Evolutionary conservation across 2,797 vertebrate genomes (phyloP), one percentile per base, ranked within the genome.

Genomic region (Lates japonicus): DNA sequence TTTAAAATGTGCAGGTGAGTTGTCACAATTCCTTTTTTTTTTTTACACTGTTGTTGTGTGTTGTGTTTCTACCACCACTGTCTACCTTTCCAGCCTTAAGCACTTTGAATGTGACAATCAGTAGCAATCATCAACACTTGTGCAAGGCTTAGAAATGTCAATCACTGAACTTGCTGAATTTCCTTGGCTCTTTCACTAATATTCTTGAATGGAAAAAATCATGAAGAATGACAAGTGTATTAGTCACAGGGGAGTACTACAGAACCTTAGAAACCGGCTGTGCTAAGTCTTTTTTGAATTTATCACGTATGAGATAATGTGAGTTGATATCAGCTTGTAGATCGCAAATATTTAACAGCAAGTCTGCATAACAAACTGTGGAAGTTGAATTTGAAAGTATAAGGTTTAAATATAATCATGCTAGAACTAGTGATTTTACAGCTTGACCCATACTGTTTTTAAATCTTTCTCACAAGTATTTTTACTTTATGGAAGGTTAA

Each of bases 1-100:
- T 62, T n/a, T 42, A 63, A 41, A 70, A 90, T 86, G 62, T 25
- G 9, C 19, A 80, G 90, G 91, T 93, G 68, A 90, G 89, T 82
- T 11, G 41, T 41, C 1, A 7, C 10, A 2, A 2, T n/a, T n/a
- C n/a, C n/a, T n/a, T n/a, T n/a, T n/a, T n/a, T n/a, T n/a, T n/a
- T n/a, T 29, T 29, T 29, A 29, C 25, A 29, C 25, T 29, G 25
- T 29, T 29, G 25, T 29, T 29, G 25, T 29, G 25, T 29, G 25
- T 29, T 5, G 1, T 55, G 17, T 71, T 59, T 61, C 10, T 29
- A 41, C 10, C 0, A 20, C 54, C 6, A 20, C 16, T 52, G 35
- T 60, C 1, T 46, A 13, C 8, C 4, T 2, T 62, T 4, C 9
- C 1, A 17, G 20, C 19, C 8, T 35, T 13, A 2, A 62, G 1